Percentiles rank a stretch among this genome's conserved stretches.
Conservation (phyloP, 2,113 vertebrate species). For the Gobius niger region DNA sequence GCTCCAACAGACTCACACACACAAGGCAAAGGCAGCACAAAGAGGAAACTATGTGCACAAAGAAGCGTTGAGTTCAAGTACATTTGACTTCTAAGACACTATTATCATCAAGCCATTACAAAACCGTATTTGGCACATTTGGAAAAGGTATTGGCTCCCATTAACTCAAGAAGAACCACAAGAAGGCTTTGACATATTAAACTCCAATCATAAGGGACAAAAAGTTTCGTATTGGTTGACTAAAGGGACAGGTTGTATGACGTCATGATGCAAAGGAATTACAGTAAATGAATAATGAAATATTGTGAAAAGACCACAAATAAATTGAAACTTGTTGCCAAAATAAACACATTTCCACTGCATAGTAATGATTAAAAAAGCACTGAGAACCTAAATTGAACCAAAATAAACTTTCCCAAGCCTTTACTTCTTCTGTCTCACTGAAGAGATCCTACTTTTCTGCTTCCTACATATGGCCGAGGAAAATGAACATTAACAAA, state of each 20-base stretch:
- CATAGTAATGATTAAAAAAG: background rate
- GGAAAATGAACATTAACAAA: background rate
- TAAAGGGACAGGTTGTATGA: no score
- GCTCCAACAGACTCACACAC: slow-evolving; percentile 10
- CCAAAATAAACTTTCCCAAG: background rate
- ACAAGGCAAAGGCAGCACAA: background rate
- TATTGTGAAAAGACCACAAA: background rate
- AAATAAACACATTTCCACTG: background rate
- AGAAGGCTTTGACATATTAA: no score
- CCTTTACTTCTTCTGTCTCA: background rate
- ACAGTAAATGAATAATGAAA: no score
- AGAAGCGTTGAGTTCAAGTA: background rate
- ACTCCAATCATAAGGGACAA: no score
- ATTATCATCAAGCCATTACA: background rate
- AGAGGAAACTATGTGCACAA: background rate
- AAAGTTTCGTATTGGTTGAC: no score
- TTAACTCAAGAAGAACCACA: no score
- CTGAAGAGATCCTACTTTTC: background rate
- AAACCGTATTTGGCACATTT: background rate
- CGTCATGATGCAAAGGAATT: no score
- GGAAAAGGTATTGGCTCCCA: no score
- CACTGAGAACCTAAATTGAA: background rate
- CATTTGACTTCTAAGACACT: background rate
- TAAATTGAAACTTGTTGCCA: background rate
- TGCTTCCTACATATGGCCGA: slow-evolving; percentile 14